These are phyloP conservation scores for Ursus arctos DNA, from an alignment of 2,113 vertebrate species.

Conservation along the genomic window DNA sequence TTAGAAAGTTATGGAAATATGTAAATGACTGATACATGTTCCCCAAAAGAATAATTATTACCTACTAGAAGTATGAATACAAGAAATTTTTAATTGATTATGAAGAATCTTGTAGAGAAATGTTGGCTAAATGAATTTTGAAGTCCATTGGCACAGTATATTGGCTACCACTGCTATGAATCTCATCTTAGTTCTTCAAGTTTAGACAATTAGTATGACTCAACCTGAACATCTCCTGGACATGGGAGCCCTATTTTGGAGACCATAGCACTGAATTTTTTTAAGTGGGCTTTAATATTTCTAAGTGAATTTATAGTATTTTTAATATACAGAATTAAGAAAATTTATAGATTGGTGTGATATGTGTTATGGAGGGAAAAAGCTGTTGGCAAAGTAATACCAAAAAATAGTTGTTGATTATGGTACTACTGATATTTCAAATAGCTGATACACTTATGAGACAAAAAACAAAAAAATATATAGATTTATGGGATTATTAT, in stretches of 20 bases:
- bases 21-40: background rate
- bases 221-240: background rate
- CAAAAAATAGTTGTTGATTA: constrained; percentile 10
- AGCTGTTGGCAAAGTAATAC: background rate
- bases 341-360: background rate
- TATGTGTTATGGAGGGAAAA: background rate
- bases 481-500: background rate
- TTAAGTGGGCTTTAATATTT: background rate
- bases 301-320: background rate
- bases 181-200: background rate
- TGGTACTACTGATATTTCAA: constrained; percentile 16
- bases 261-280: background rate
- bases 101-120: background rate
- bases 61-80: background rate
- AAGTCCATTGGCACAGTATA: background rate
- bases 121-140: background rate
- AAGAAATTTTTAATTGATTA: background rate
- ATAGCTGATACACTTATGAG: background rate
- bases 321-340: background rate
- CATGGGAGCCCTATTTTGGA: background rate
- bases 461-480: background rate
- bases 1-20: constrained; percentile 7
- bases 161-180: background rate
- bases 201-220: background rate
- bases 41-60: background rate